These are phyloP conservation scores for Echinops telfairi DNA, from an alignment of 2,113 vertebrate species.

Conservation along the genomic window DNA sequence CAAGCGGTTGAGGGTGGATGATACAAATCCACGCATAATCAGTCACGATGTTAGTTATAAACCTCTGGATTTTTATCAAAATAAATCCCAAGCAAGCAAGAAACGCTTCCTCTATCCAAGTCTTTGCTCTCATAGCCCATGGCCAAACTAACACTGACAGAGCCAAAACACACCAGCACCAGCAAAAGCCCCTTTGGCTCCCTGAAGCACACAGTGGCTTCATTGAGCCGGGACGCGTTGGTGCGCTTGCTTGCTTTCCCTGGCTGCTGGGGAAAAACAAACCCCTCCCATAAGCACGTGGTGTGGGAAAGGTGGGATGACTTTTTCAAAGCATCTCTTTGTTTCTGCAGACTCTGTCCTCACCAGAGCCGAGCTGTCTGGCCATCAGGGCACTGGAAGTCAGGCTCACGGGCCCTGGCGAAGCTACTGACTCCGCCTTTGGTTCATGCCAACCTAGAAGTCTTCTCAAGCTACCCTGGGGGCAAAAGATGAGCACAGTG, in stretches of 20 bases:
- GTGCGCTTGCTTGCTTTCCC: constrained; percentile 69
- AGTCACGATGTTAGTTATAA: neutral
- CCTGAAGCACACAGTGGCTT: constrained; percentile 59
- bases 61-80: constrained; percentile 30
- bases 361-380: constrained; percentile 9
- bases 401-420: neutral
- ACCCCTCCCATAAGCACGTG: constrained; percentile 65
- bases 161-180: neutral
- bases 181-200: constrained; percentile 53
- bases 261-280: constrained; percentile 64
- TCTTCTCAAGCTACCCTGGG: neutral
- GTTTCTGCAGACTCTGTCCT: constrained; percentile 46
- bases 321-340: constrained; percentile 67
- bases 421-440: neutral
- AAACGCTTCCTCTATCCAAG: constrained; percentile 55
- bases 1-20: neutral
- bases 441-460: neutral
- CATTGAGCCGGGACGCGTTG: constrained; percentile 74
- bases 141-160: constrained; percentile 24
- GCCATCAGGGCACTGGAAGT: neutral
- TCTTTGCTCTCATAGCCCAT: neutral
- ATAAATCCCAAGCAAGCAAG: constrained; percentile 59
- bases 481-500: neutral
- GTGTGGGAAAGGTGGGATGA: constrained; percentile 72
- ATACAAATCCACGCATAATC: neutral